Percentiles rank a stretch among this genome's conserved stretches.
Evolutionary conservation across 2,797 vertebrate species (phyloP).

Genomic region (Tapirus indicus): DNA sequence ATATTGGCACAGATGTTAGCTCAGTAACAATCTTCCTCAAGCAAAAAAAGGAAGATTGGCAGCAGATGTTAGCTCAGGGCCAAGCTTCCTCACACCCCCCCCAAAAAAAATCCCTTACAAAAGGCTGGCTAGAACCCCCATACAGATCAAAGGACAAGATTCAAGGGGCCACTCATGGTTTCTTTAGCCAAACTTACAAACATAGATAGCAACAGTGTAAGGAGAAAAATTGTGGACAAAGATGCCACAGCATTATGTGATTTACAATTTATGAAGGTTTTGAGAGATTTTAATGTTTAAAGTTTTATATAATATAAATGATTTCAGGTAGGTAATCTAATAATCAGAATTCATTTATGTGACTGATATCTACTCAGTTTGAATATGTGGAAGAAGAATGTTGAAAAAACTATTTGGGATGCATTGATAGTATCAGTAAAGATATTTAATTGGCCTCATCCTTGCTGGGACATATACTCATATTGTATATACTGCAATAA

Average conservation of each 20-base stretch:
- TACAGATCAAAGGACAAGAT: not conserved
- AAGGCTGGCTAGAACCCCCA: not conserved
- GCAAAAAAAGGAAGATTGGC: too few species aligned
- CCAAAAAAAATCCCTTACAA: not conserved
- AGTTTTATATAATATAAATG: not conserved
- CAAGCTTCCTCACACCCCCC: too few species aligned
- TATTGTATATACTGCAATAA: conserved; percentile 80
- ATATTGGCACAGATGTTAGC: too few species aligned
- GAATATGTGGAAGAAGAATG: conserved; percentile 36
- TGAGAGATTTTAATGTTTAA: conserved; percentile 8
- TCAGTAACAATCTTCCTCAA: too few species aligned
- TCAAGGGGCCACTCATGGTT: not conserved
- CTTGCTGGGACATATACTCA: conserved; percentile 70
- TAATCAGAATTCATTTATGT: conserved; percentile 10
- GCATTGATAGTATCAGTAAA: conserved; percentile 66
- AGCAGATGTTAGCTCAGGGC: too few species aligned
- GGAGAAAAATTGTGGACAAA: conserved; percentile 2
- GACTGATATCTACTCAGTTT: conserved; percentile 20
- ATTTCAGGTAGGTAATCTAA: conserved; percentile 25
- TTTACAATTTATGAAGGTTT: not conserved
- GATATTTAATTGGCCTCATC: not conserved
- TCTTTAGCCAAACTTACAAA: not conserved
- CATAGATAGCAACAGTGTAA: not conserved
- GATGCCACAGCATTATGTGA: not conserved
- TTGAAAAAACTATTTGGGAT: conserved; percentile 64